phyloP scores from a whole-genome alignment of 1,140 invertebrate genomes.

The Lepidostoma basale region DNA sequence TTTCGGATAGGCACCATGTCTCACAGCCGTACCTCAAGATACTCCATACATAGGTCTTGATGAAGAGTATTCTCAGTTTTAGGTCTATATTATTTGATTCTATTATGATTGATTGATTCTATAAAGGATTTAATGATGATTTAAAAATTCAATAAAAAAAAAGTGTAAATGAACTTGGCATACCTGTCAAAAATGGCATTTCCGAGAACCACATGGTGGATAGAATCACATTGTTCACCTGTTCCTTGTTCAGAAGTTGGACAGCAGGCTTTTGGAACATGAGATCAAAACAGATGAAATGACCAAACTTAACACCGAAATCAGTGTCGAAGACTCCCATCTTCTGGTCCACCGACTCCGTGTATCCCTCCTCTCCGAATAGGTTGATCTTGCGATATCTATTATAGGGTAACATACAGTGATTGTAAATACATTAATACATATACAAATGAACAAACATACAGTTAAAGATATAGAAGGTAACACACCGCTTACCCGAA shows the following conservation, averaged over 20 bases:
- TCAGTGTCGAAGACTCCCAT: constrained; percentile 73
- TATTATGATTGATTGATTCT: no score
- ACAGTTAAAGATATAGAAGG: neutral
- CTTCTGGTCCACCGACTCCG: constrained; percentile 57
- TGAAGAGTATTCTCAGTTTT: no score
- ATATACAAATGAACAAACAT: no score
- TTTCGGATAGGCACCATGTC: no score
- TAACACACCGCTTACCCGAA: neutral
- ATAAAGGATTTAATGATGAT: no score
- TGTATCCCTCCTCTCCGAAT: constrained; percentile 64
- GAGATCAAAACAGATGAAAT: constrained; percentile 81
- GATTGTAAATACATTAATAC: no score
- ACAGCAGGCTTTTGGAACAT: constrained; percentile 70
- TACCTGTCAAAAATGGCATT: constrained; percentile 72
- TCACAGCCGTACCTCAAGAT: no score
- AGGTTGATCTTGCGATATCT: constrained; percentile 78
- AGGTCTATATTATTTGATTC: no score
- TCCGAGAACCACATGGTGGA: constrained; percentile 80
- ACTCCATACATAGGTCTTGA: no score
- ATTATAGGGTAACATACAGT: no score
- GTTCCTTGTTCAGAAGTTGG: constrained; percentile 59
- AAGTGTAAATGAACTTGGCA: neutral
- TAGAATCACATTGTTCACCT: constrained; percentile 72
- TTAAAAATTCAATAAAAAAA: no score
- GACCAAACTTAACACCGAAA: constrained; percentile 82